phyloP scores from a whole-genome alignment of 1,140 invertebrate species.

The Temnothorax curvispinosus region DNA sequence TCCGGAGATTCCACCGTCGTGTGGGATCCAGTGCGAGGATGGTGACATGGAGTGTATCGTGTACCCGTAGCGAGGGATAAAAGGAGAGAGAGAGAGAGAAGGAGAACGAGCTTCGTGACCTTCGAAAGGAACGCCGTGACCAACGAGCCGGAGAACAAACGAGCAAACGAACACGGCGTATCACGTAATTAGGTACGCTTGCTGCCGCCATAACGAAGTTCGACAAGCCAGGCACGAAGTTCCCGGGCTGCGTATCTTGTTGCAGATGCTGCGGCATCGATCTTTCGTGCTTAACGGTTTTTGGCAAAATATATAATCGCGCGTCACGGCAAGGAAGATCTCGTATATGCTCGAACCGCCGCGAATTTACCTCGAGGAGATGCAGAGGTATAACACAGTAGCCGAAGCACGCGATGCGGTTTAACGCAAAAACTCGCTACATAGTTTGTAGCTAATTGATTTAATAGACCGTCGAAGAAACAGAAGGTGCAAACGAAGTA shows the following conservation, averaged over 20 bases:
- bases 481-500: background rate
- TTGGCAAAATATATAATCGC: constrained; percentile 41
- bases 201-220: constrained; percentile 66
- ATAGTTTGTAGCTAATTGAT: constrained; percentile 46
- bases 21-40: constrained; percentile 22
- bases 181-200: constrained; percentile 76
- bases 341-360: constrained; percentile 13
- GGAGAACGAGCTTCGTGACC: constrained; percentile 45
- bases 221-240: constrained; percentile 39
- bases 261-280: constrained; percentile 9
- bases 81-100: background rate
- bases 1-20: constrained; percentile 60
- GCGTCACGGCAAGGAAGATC: background rate
- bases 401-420: constrained; percentile 48
- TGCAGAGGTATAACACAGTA: constrained; percentile 24
- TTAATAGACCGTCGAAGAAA: constrained; percentile 32
- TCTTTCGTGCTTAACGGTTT: constrained; percentile 8
- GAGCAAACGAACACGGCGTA: constrained; percentile 72
- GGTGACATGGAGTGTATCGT: background rate
- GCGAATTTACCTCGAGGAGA: constrained; percentile 9
- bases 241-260: background rate
- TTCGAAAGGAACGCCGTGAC: constrained; percentile 35
- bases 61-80: background rate
- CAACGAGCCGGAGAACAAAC: constrained; percentile 74
- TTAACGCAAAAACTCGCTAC: constrained; percentile 30